Conservation (phyloP, 2,113 vertebrate genomes). For the Galeopterus variegatus region DNA sequence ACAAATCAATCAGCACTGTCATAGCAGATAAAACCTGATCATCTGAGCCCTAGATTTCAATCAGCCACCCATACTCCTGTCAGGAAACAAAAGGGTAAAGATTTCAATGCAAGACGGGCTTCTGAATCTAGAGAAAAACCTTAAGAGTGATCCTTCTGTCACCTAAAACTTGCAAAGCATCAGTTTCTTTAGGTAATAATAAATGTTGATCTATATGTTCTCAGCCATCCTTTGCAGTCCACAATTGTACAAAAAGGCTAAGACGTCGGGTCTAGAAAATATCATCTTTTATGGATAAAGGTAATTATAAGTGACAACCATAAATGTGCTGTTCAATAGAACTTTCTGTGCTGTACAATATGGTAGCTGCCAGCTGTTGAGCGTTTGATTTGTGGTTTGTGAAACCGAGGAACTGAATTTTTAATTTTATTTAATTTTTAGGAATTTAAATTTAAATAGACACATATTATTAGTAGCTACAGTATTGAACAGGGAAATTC, state of each 20-base stretch:
- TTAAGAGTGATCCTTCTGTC: constrained; percentile 2
- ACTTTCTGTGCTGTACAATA: neutral
- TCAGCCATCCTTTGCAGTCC: constrained; percentile 6
- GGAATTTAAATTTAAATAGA: constrained; percentile 7
- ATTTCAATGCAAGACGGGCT: constrained; percentile 29
- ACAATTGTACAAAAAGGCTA: neutral
- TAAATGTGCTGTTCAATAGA: neutral
- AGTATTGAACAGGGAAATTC: neutral
- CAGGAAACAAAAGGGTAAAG: constrained; percentile 5
- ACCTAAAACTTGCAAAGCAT: neutral
- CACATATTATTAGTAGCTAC: neutral
- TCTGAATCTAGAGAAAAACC: constrained; percentile 38
- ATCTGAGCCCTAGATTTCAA: constrained; percentile 47
- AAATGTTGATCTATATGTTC: neutral
- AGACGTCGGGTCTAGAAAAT: neutral
- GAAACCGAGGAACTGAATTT: neutral
- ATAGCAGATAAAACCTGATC: constrained; percentile 68
- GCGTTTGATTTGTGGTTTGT: neutral
- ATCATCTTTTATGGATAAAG: constrained; percentile 14
- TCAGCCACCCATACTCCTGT: neutral
- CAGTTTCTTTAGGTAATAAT: neutral
- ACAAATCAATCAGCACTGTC: constrained; percentile 68
- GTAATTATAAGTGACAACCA: neutral
- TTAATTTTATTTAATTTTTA: constrained; percentile 25
- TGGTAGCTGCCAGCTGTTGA: neutral